Base-by-base conservation (phyloP, 2,797 vertebrate genomes). In the Gorsachius magnificus region DNA sequence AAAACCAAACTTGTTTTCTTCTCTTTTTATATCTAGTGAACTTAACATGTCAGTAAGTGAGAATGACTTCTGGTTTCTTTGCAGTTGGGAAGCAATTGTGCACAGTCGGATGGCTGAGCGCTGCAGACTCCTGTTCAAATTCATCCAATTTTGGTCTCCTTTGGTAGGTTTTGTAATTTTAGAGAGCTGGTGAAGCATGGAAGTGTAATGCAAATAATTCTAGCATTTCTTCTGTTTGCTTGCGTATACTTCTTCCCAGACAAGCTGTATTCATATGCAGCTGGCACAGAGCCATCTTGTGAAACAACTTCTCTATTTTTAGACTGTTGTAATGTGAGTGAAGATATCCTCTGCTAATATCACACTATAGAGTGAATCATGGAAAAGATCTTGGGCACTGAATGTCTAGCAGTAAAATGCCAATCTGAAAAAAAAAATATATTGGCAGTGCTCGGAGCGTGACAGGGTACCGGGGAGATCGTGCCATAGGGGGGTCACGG, bases 301-400 rank as follows among this genome's bases (percentile, higher is more conserved):
- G 66, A 93, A 91, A 80, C 75, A 78, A n/a, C 92, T 77, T 66
- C 46, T 56, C 97, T 97, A 96, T 97, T 98, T 97, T 97, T 97
- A 97, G 97, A 29, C 76, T 63, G 29, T 70, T 80, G 81, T 96
- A 83, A 86, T 77, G 64, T 35, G 86, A 96, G 94, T 69, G 93
- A 90, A 94, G 95, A 63, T 61, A 79, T 92, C 93, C 78, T 64
- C 87, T 66, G 95, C 83, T 96, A 90, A 93, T 58, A 89, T 77
- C 38, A 11, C 33, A 26, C 56, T 77, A 5, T 36, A 16, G 86
- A 93, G 69, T 38, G 80, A 33, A 57, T 58, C 64, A 64, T 61
- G 88, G 94, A 81, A 83, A 51, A 95, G 80, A 53, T 94, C 56
- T 11, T 57, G 87, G 56, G 66, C 64, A 5, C 36, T 24, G 22